Evolutionary conservation across 1,140 invertebrate species (phyloP).

Genomic region (Drosophila guanche): DNA sequence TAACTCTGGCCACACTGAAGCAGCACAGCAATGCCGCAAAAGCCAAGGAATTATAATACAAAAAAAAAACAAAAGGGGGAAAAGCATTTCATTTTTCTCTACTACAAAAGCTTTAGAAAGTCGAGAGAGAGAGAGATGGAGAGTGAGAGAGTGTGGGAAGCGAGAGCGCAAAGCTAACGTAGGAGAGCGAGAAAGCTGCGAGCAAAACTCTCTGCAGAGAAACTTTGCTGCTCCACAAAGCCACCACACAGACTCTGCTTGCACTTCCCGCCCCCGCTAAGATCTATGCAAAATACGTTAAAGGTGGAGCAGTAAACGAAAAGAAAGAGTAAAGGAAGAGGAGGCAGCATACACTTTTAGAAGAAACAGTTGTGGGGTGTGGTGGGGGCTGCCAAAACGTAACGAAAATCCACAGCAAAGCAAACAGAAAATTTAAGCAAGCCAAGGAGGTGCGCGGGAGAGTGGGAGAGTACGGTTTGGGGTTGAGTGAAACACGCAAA

Average conservation of each 20-base stretch:
- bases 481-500: conserved; percentile 32
- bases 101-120: conserved; percentile 72
- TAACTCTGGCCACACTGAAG: conserved; percentile 64
- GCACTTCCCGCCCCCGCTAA: conserved; percentile 14
- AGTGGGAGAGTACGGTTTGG: not conserved
- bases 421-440: conserved; percentile 71
- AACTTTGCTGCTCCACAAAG: not conserved
- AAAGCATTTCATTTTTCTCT: conserved; percentile 65
- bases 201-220: conserved; percentile 18
- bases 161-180: conserved; percentile 5
- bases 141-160: conserved; percentile 6
- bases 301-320: conserved; percentile 44
- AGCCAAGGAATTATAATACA: conserved; percentile 43
- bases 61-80: conserved; percentile 6
- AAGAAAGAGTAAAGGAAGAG: conserved; percentile 24
- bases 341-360: conserved; percentile 44
- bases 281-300: conserved; percentile 61
- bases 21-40: conserved; percentile 62
- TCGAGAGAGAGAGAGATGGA: conserved; percentile 14
- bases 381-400: conserved; percentile 53
- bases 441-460: conserved; percentile 11
- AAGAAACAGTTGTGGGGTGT: not conserved
- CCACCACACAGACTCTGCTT: conserved; percentile 9
- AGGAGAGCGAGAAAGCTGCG: conserved; percentile 23
- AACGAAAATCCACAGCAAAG: conserved; percentile 77